Conservation (phyloP, 2,113 vertebrate genomes). For the Triplophysa tibetana region DNA sequence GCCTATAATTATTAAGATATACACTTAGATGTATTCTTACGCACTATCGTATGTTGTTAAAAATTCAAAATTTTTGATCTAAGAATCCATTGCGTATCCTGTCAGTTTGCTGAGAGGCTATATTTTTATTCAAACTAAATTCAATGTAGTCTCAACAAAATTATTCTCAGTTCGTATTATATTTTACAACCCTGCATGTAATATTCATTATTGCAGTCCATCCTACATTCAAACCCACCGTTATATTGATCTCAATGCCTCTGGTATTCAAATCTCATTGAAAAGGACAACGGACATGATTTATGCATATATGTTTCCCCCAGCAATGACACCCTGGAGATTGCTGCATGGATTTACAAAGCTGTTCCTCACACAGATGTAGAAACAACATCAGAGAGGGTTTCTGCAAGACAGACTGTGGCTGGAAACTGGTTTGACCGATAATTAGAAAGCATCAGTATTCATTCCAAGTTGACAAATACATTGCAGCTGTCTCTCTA, state of each 20-base stretch:
- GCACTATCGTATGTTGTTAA: too few species aligned
- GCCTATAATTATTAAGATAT: too few species aligned
- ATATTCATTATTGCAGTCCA: neutral
- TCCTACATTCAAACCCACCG: neutral
- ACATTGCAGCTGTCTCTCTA: constrained; percentile 24
- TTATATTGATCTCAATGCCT: constrained; percentile 8
- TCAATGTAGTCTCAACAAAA: neutral
- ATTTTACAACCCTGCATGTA: neutral
- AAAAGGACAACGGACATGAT: constrained; percentile 22
- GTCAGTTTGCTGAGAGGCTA: too few species aligned
- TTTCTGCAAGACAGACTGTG: constrained; percentile 15
- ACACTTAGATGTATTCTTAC: too few species aligned
- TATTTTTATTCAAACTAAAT: neutral
- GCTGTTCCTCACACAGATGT: constrained; percentile 9
- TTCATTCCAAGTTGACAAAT: constrained; percentile 37
- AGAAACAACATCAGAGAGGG: neutral
- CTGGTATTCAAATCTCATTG: constrained; percentile 15
- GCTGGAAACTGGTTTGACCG: constrained; percentile 25
- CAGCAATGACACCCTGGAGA: constrained; percentile 11
- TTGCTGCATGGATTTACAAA: constrained; percentile 13
- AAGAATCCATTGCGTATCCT: too few species aligned
- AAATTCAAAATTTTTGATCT: too few species aligned
- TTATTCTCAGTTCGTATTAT: neutral
- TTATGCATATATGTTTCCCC: constrained; percentile 23
- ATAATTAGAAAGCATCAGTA: constrained; percentile 29